These are phyloP conservation scores for Ciconia boyciana DNA, from an alignment of 2,113 vertebrate species.

Conservation along the genomic window DNA sequence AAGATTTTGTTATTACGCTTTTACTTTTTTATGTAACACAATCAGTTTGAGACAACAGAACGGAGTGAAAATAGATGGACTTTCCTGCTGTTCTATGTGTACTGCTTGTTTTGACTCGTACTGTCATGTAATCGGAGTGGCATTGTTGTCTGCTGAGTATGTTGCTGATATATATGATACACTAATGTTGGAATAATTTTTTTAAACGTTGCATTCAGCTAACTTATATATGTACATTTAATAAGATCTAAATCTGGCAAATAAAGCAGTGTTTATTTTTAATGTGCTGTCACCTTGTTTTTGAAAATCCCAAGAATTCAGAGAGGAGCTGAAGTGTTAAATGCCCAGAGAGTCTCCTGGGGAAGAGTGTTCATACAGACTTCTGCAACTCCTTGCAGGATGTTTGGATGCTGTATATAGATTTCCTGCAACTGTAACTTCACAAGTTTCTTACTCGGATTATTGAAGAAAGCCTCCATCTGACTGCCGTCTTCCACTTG, in stretches of 20 bases:
- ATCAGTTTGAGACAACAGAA: neutral
- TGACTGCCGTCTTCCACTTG: neutral
- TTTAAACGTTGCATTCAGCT: neutral
- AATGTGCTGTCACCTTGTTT: neutral
- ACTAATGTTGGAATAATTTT: neutral
- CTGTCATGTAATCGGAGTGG: neutral
- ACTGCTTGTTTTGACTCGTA: neutral
- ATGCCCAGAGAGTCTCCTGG: neutral
- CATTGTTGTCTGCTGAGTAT: neutral
- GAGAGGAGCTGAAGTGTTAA: neutral
- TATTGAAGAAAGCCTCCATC: neutral
- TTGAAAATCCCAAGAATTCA: neutral
- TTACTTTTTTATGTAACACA: neutral
- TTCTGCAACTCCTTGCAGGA: neutral
- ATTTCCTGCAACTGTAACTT: neutral
- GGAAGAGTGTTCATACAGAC: neutral
- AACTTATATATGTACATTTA: neutral
- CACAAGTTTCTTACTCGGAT: neutral
- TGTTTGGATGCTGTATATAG: neutral
- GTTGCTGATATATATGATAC: neutral
- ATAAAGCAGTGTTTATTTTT: slow-evolving; percentile 65
- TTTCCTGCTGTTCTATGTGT: neutral
- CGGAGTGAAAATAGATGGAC: neutral
- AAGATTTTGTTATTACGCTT: slow-evolving; percentile 1
- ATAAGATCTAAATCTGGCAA: neutral